phyloP scores from a whole-genome alignment of 1,140 invertebrate species.

The Oscheius sp. region DNA sequence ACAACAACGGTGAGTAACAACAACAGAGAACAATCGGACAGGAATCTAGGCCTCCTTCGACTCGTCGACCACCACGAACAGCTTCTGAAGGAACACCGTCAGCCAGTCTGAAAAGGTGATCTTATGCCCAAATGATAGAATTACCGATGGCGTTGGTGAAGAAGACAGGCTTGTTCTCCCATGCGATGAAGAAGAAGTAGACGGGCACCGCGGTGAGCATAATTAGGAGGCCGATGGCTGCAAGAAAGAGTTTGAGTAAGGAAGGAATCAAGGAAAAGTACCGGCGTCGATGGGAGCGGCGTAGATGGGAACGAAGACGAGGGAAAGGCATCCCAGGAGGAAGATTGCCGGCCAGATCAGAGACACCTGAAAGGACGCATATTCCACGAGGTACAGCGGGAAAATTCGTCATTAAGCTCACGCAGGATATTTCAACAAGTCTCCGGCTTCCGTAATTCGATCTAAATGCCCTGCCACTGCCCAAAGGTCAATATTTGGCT shows the following conservation, averaged over 20 bases:
- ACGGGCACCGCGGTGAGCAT: constrained; percentile 45
- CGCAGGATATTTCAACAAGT: too few relatives aligned
- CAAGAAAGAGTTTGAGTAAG: not conserved
- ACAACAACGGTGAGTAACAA: too few relatives aligned
- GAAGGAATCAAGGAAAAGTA: not conserved
- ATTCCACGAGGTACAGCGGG: not conserved
- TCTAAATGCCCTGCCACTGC: too few relatives aligned
- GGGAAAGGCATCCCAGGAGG: constrained; percentile 37
- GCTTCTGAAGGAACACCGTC: constrained; percentile 35
- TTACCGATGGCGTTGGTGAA: constrained; percentile 18
- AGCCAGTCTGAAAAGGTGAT: constrained; percentile 18
- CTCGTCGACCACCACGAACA: constrained; percentile 32
- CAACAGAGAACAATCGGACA: too few relatives aligned
- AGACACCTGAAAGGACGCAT: not conserved
- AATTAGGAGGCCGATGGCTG: constrained; percentile 42
- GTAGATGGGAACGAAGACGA: constrained; percentile 42
- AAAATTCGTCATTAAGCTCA: too few relatives aligned
- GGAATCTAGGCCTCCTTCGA: constrained; percentile 34
- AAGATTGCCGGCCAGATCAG: constrained; percentile 42
- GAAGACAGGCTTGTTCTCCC: constrained; percentile 30
- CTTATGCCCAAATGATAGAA: not conserved
- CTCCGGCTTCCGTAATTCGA: too few relatives aligned
- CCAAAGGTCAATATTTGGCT: too few relatives aligned
- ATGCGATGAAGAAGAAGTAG: constrained; percentile 40
- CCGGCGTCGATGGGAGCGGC: constrained; percentile 41